Evolutionary conservation across 2,113 vertebrate genomes (phyloP).

Genomic region (Sinocyclocheilus anophthalmus): DNA sequence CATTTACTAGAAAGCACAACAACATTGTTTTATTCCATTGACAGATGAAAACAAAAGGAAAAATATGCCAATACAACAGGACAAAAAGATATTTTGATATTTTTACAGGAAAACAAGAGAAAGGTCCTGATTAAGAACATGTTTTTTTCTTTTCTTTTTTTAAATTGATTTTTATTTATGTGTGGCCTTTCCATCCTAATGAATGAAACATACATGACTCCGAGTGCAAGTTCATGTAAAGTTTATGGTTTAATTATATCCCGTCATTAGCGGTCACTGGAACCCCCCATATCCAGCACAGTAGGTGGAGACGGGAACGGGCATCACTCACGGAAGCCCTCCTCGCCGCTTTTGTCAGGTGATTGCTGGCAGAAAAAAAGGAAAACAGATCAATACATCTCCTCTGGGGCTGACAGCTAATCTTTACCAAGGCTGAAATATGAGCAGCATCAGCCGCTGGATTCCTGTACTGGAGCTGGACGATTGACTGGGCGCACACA

Average conservation of each 20-base stretch:
- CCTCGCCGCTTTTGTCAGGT: slow-evolving; percentile 83
- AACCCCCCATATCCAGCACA: slow-evolving; percentile 48
- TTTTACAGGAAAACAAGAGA: background rate
- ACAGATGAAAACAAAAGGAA: too few species aligned
- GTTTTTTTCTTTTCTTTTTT: background rate
- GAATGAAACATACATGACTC: slow-evolving; percentile 41
- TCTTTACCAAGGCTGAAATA: slow-evolving; percentile 84
- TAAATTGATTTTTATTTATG: background rate
- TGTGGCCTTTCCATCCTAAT: background rate
- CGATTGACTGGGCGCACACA: slow-evolving; percentile 72
- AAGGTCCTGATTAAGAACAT: background rate
- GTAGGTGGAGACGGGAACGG: slow-evolving; percentile 60
- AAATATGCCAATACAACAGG: too few species aligned
- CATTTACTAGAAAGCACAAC: too few species aligned
- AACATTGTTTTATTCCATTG: too few species aligned
- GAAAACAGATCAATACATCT: slow-evolving; percentile 87
- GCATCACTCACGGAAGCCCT: slow-evolving; percentile 79
- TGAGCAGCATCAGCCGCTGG: slow-evolving; percentile 75
- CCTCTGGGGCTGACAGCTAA: slow-evolving; percentile 83
- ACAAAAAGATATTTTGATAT: too few species aligned
- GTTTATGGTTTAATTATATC: slow-evolving; percentile 71
- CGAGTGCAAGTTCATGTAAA: slow-evolving; percentile 72
- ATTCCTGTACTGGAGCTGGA: slow-evolving; percentile 82
- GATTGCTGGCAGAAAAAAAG: slow-evolving; percentile 82
- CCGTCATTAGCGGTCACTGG: slow-evolving; percentile 70